A percentile compares a stretch with the other conserved stretches of the same genome.
These are phyloP conservation scores for Colaptes auratus DNA, from an alignment of 2,113 vertebrate species.

Conservation along the genomic window DNA sequence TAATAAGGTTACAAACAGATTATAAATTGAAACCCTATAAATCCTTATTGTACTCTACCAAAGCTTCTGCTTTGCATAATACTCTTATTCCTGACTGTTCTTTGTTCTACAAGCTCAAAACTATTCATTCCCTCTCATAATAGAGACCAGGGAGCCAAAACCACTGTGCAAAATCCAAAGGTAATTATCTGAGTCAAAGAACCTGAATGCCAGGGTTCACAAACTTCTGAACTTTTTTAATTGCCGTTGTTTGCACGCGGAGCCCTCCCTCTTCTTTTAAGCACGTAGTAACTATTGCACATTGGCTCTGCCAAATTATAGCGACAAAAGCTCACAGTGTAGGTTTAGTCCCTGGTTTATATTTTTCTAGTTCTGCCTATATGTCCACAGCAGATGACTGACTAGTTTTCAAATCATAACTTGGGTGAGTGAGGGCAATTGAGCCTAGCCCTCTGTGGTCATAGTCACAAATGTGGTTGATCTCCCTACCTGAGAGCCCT, in stretches of 20 bases:
- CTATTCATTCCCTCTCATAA: conserved; percentile 60
- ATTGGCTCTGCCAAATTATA: background rate
- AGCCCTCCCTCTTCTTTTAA: conserved; percentile 14
- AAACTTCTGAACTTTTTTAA: conserved; percentile 50
- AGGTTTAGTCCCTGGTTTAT: background rate
- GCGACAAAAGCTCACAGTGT: background rate
- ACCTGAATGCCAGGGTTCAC: conserved; percentile 48
- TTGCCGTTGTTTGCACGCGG: background rate
- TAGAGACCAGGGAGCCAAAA: conserved; percentile 63
- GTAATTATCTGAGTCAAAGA: conserved; percentile 68
- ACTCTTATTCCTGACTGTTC: conserved; percentile 70
- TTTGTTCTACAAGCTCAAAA: conserved; percentile 71
- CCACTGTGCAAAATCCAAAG: conserved; percentile 54
- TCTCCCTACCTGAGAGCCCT: background rate
- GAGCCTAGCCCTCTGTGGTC: background rate
- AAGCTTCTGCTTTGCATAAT: conserved; percentile 78
- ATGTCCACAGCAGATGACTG: background rate
- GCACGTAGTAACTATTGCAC: background rate
- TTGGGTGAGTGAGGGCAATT: background rate
- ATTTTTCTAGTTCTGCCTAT: background rate
- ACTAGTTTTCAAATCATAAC: background rate
- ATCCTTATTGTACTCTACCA: conserved; percentile 71
- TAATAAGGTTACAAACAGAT: conserved; percentile 78
- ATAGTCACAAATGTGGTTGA: background rate
- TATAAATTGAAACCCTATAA: conserved; percentile 74